A percentile compares a stretch with the other conserved stretches of the same genome.
Evolutionary conservation across 1,140 invertebrate species (phyloP).

Genomic region (Acyrthosiphon pisum): DNA sequence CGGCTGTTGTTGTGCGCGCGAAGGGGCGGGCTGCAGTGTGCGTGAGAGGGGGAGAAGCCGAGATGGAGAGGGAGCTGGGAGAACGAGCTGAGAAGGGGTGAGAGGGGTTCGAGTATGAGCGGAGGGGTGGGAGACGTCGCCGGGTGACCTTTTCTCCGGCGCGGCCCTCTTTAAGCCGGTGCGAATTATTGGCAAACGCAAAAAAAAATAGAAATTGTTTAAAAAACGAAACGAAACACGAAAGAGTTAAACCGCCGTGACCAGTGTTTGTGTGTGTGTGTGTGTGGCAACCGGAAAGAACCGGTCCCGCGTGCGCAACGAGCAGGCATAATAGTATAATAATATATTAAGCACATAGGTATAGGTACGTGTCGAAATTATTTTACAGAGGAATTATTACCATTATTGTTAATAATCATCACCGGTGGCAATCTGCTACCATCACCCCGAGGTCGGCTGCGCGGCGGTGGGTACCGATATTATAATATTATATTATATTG

Average conservation of each 20-base stretch:
- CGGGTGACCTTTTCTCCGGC: conserved; percentile 47
- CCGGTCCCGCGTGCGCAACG: conserved; percentile 41
- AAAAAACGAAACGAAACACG: neutral
- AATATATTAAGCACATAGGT: neutral
- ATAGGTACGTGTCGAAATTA: conserved; percentile 47
- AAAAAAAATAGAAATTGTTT: neutral
- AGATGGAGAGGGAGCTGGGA: too few relatives aligned
- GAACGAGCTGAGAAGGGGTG: too few relatives aligned
- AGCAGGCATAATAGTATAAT: neutral
- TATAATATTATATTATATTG: neutral
- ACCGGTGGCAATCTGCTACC: conserved; percentile 23
- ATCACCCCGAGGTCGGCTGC: neutral
- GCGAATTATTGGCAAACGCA: conserved; percentile 30
- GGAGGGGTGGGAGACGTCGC: neutral
- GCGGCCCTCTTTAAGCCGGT: conserved; percentile 18
- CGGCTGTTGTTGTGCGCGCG: neutral
- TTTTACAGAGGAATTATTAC: neutral
- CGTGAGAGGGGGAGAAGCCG: neutral
- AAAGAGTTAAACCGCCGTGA: conserved; percentile 20
- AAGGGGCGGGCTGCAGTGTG: conserved; percentile 4
- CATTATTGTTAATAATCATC: conserved; percentile 33
- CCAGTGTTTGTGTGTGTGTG: neutral
- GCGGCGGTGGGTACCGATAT: neutral
- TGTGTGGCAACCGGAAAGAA: conserved; percentile 49
- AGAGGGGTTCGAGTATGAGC: neutral